Evolutionary conservation across 2,888 invertebrate species (phyloP).

Genomic region (Resseliella maxima): DNA sequence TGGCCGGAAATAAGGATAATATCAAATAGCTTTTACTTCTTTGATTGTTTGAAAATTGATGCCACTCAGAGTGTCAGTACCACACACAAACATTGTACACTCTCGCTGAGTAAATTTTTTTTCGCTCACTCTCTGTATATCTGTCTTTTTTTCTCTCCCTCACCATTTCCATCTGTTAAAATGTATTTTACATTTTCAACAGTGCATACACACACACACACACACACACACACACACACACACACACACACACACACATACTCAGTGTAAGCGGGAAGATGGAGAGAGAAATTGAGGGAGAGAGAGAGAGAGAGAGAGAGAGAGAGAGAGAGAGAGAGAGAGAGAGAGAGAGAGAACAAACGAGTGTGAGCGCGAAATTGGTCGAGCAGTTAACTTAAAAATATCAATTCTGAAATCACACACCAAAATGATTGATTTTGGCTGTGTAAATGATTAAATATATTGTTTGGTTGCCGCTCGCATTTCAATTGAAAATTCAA

Average conservation of each 20-base stretch:
- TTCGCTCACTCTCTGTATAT: not conserved
- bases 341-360: no score
- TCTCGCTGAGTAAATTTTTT: not conserved
- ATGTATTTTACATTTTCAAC: conserved; percentile 23
- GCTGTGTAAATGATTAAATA: not conserved
- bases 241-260: not conserved
- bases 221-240: not conserved
- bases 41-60: conserved; percentile 56
- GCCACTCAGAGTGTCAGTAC: conserved; percentile 53
- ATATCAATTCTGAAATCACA: no score
- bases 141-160: not conserved
- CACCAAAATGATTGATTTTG: no score
- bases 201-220: not conserved
- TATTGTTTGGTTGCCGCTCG: no score
- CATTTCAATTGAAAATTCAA: no score
- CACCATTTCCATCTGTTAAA: not conserved
- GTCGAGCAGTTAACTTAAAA: no score
- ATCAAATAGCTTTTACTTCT: conserved; percentile 54
- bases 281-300: not conserved
- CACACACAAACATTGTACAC: conserved; percentile 14
- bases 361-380: no score
- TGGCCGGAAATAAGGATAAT: conserved; percentile 55
- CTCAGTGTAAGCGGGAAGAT: not conserved
- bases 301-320: no score
- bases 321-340: no score